Evolutionary conservation across 2,113 vertebrate genomes (phyloP), one percentile per base, ranked within the genome.

Genomic region (Mastomys coucha): DNA sequence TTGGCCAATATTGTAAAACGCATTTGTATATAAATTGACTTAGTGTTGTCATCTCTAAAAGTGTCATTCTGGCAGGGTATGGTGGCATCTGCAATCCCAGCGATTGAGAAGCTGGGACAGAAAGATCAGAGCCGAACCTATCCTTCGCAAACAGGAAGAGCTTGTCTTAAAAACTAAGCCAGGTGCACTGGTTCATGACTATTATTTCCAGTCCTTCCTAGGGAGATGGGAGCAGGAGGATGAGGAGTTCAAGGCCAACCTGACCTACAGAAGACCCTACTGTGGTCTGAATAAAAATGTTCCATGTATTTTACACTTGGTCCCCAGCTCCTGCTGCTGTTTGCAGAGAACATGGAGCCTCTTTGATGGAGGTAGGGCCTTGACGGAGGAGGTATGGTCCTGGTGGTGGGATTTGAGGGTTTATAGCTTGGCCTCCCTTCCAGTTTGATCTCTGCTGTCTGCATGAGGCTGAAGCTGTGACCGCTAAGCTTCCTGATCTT

Each of bases 1-100:
- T 60, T 60, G 28, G 70, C 39, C 63, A 45, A 75, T 58, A 93
- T 19, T 65, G 77, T 92, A 26, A 91, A 89, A 93, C 76, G 76
- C 0, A 0, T 56, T 65, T 84, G 7, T 45, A 20, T 7, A 3
- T 56, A 39, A 60, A 60, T 22, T 24, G n/a, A 6, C 39, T 49
- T 28, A 88, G 17, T 22, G 22, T 39, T 77, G 63, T 36, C 89
- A 2, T 89, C 36, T 45, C 73, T 42, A 85, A 70, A 92, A 81
- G 67, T 58, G 63, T 33, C 77, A 53, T 1, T 5, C 9, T 3
- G 26, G 28, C 20, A 49, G 63, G 67, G 36, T 24, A 28, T 45
- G 19, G 70, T 39, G 53, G 26, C 51, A 12, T 9, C 56, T 60
- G 80, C 6, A 28, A 42, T 42, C n/a, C 56, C 80, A 84, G 56